These are phyloP conservation scores for Andrena bucephala DNA, from an alignment of 2,888 invertebrate species.

Conservation along the genomic window DNA sequence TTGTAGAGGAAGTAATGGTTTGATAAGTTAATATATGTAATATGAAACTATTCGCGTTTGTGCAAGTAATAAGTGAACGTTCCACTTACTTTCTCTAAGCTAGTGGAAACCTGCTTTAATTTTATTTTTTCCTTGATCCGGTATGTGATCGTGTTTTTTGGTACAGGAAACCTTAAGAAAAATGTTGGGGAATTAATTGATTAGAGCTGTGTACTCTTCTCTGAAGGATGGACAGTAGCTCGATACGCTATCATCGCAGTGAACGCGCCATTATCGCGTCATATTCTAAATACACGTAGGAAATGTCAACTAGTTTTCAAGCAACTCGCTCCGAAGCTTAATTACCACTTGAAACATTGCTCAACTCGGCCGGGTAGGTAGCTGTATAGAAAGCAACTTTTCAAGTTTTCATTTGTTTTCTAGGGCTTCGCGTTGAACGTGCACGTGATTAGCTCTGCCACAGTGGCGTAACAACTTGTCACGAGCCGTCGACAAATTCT, in stretches of 20 bases:
- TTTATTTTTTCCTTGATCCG: too few relatives aligned
- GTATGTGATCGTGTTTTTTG: too few relatives aligned
- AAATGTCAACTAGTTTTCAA: conserved; percentile 59
- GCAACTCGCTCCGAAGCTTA: conserved; percentile 27
- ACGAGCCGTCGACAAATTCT: background rate
- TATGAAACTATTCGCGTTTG: background rate
- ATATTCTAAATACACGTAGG: conserved; percentile 48
- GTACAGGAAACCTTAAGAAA: too few relatives aligned
- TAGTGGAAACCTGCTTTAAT: background rate
- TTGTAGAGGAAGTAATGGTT: background rate
- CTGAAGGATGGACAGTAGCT: conserved; percentile 3
- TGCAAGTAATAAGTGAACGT: background rate
- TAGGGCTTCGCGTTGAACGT: conserved; percentile 1
- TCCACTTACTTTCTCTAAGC: background rate
- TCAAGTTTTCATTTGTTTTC: conserved; percentile 32
- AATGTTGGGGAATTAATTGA: too few relatives aligned
- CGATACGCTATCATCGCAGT: background rate
- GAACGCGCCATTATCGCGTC: background rate
- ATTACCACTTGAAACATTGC: conserved; percentile 50
- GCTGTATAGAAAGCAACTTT: conserved; percentile 24
- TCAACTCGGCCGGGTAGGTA: conserved; percentile 34
- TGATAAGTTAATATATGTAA: background rate
- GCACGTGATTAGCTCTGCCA: background rate
- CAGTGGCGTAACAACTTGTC: conserved; percentile 14
- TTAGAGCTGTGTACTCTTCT: background rate